Base-by-base conservation (phyloP, 2,888 invertebrate genomes). In the Odontomyia ornata region DNA sequence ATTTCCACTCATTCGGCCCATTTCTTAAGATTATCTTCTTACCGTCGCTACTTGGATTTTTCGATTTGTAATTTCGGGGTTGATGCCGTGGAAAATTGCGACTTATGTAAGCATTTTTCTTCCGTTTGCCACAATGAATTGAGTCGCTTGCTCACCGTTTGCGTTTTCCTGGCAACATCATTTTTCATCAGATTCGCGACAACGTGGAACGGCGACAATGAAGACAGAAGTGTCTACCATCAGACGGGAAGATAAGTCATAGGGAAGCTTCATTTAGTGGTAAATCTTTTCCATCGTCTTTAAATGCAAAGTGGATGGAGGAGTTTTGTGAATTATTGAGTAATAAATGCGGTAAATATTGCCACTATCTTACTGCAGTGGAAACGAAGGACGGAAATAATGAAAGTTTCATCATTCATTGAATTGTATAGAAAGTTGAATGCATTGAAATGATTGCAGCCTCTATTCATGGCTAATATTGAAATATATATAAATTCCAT, bases 1-100 rank as follows among this genome's bases (percentile, higher is more conserved):
- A 11, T 65, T 65, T 65, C 3, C 27, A 21, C 65, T 65, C 65
- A 36, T 60, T 65, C 18, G 21, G 30, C 21, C 36, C 21, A n/a
- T 65, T 36, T 36, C 36, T 65, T 18, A 27, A 36, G 69, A 69
- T 69, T 69, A 69, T 69, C 47, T 47, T 69, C 64, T 64, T 64
- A 64, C 64, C 13, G 3, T 36, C 9, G 36, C 5, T 64, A 30
- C 64, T 69, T 47, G 25, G 46, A 43, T 27, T 69, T 69, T 30
- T 65, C 21, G 15, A n/a, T 18, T 65, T 36, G 18, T 18, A 7
- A 13, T 62, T 13, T 43, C 36, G 11, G 46, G 46, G 69, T 47
- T 69, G 69, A 69, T 69, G 47, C 25, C 47, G 69, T 47, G 69
- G 69, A 69, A 69, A 69, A 69, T 69, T 69, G 69, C 69, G 47